These are phyloP conservation scores for Tubulanus polymorphus DNA, from an alignment of 2,888 invertebrate genomes.

Conservation along the genomic window DNA sequence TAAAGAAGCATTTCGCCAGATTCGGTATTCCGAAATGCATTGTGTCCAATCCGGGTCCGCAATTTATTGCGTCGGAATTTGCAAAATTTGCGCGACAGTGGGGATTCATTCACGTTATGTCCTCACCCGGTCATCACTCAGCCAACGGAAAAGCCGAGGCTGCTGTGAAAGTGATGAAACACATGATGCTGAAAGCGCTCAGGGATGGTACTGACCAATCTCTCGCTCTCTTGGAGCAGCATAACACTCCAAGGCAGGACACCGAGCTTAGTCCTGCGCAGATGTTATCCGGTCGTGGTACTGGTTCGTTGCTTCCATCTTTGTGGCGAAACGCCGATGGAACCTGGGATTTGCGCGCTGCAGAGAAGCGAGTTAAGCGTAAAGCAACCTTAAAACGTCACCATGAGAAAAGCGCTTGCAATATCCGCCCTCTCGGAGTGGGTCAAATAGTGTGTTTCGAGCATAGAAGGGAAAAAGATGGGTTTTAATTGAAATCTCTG, in stretches of 20 bases:
- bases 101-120: conserved; percentile 15
- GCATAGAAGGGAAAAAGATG: conserved; percentile 8
- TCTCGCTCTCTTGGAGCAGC: conserved; percentile 19
- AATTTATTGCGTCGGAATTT: conserved; percentile 15
- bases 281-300: conserved; percentile 17
- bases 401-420: conserved; percentile 12
- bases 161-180: conserved; percentile 17
- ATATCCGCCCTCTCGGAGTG: conserved; percentile 8
- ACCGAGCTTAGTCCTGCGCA: conserved; percentile 17
- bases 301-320: conserved; percentile 14
- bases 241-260: conserved; percentile 21
- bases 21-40: not conserved
- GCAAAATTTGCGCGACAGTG: conserved; percentile 10
- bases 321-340: not conserved
- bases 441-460: conserved; percentile 17
- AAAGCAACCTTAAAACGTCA: conserved; percentile 7
- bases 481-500: not conserved
- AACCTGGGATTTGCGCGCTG: not conserved
- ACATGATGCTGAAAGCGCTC: conserved; percentile 16
- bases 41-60: conserved; percentile 9
- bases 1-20: not conserved
- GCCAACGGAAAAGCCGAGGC: conserved; percentile 16
- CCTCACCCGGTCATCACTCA: conserved; percentile 16
- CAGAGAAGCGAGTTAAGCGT: not conserved
- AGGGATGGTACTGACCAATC: conserved; percentile 13